A percentile compares a stretch with the other conserved stretches of the same genome.
These are phyloP conservation scores for Myiozetetes cayanensis DNA, from an alignment of 2,113 vertebrate genomes.

Conservation along the genomic window DNA sequence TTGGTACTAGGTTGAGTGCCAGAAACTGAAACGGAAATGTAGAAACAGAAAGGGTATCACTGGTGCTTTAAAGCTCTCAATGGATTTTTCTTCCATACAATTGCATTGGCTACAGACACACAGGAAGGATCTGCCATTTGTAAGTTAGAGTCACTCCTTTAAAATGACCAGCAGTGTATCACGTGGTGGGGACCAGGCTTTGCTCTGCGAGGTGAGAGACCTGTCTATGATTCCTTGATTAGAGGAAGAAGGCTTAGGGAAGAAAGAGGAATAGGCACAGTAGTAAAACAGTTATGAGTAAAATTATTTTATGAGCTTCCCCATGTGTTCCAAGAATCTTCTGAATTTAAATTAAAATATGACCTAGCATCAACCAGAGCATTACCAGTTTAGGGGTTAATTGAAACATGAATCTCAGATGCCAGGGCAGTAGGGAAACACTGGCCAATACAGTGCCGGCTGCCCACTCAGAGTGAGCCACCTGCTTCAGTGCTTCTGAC, in stretches of 20 bases:
- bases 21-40: not conserved
- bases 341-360: constrained; percentile 36
- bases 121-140: not conserved
- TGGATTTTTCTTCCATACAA: not conserved
- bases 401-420: constrained; percentile 6
- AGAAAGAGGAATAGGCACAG: not conserved
- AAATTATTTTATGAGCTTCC: not conserved
- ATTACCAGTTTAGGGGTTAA: not conserved
- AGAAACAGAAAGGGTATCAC: not conserved
- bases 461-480: not conserved
- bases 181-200: not conserved
- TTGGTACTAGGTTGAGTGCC: not conserved
- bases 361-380: not conserved
- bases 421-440: not conserved
- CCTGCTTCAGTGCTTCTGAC: not conserved
- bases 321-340: not conserved
- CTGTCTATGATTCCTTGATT: not conserved
- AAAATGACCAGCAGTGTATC: not conserved
- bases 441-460: not conserved
- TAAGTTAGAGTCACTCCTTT: not conserved
- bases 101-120: not conserved
- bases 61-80: not conserved
- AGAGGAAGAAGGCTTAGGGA: not conserved
- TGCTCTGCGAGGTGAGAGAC: not conserved
- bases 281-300: not conserved